Evolutionary conservation across 1,140 invertebrate species (phyloP).

Genomic region (Amyelois transitella): DNA sequence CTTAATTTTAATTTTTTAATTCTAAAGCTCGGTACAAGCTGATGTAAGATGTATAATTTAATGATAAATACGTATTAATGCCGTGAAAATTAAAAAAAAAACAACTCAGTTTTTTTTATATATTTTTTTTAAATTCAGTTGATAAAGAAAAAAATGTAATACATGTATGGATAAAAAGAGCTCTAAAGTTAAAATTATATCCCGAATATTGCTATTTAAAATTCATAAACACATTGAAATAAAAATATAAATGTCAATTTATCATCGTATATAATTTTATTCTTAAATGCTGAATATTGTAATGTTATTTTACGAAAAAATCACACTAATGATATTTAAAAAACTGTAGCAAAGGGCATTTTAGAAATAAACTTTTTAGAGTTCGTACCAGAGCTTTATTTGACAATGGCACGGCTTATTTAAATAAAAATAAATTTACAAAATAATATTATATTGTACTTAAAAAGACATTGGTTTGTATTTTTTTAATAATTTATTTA

Average conservation of each 20-base stretch:
- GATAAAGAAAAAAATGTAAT: too few species aligned
- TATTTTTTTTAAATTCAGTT: background rate
- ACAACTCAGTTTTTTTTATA: background rate
- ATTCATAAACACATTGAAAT: too few species aligned
- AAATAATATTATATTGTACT: background rate
- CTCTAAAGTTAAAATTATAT: background rate
- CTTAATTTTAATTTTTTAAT: too few species aligned
- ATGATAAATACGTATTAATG: background rate
- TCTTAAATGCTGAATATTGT: too few species aligned
- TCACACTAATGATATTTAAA: too few species aligned
- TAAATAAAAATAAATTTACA: conserved; percentile 13
- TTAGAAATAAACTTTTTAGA: too few species aligned
- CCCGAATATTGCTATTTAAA: too few species aligned
- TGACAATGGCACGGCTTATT: background rate
- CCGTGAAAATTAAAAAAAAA: background rate
- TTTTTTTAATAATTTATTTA: conserved; percentile 41
- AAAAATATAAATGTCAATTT: too few species aligned
- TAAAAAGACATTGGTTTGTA: conserved; percentile 17
- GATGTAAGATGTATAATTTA: background rate
- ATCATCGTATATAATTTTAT: too few species aligned
- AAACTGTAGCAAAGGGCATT: too few species aligned
- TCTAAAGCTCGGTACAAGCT: background rate
- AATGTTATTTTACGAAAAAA: too few species aligned
- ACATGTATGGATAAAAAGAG: too few species aligned
- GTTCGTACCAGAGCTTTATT: background rate